Percentiles rank a stretch among this genome's conserved stretches.
Conservation (phyloP, 1,140 invertebrate species). For the Apis laboriosa region DNA sequence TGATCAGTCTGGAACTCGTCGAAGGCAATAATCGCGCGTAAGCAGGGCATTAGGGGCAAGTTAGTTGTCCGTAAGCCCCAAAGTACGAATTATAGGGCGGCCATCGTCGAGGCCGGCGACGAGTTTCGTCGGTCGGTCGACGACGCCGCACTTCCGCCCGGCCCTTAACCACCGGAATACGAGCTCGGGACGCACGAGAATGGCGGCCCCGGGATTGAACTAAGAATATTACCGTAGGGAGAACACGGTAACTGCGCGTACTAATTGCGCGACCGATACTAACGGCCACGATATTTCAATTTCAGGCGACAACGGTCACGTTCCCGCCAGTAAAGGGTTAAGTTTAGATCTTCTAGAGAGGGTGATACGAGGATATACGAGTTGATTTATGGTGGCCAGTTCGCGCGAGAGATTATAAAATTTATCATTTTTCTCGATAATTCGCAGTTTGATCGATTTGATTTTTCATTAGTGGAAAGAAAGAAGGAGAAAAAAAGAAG, state of each 20-base stretch:
- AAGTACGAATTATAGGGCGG: constrained; percentile 54
- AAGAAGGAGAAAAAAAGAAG: no score
- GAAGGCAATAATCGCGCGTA: constrained; percentile 72
- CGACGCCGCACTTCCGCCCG: constrained; percentile 58
- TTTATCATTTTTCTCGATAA: not conserved
- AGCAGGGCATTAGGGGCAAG: constrained; percentile 72
- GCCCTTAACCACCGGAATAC: constrained; percentile 64
- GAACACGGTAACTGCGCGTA: constrained; percentile 61
- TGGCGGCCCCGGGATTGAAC: constrained; percentile 21
- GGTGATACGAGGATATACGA: not conserved
- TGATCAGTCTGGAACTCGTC: constrained; percentile 41
- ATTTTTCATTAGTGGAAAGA: no score
- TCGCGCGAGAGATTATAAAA: not conserved
- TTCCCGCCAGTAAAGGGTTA: not conserved
- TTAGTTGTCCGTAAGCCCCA: constrained; percentile 69
- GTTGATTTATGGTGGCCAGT: not conserved
- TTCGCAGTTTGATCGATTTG: no score
- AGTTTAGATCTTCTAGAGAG: not conserved
- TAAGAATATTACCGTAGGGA: constrained; percentile 65
- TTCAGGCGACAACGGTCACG: constrained; percentile 21
- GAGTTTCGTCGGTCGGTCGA: constrained; percentile 57
- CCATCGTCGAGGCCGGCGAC: constrained; percentile 30
- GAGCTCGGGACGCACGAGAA: not conserved
- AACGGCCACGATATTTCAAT: constrained; percentile 56
- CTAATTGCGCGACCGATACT: constrained; percentile 55